These are phyloP conservation scores for Aplochiton taeniatus DNA, from an alignment of 2,797 vertebrate genomes.

Conservation along the genomic window DNA sequence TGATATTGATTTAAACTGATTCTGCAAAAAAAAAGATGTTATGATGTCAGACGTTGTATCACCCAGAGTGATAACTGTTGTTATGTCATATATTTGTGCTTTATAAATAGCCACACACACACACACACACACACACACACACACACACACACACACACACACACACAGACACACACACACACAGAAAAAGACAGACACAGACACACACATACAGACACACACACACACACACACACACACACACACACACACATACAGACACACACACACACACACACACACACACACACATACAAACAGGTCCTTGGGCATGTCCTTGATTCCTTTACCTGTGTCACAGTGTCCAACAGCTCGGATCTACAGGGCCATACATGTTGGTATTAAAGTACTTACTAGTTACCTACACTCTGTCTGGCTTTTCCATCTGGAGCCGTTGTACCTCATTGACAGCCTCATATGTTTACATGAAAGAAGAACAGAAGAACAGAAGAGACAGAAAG, in stretches of 20 bases:
- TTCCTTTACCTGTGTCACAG: background rate
- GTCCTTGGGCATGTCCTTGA: too few relatives aligned
- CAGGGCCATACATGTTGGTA: background rate
- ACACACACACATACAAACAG: background rate
- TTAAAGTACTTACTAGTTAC: background rate
- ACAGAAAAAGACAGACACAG: background rate
- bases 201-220: background rate
- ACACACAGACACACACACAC: background rate
- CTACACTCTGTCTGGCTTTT: constrained; percentile 1
- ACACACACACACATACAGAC: constrained; percentile 1
- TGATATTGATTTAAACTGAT: background rate
- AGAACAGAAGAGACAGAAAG: background rate
- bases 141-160: background rate
- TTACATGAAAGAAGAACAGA: background rate
- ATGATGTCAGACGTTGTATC: background rate
- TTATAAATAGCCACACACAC: background rate
- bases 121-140: constrained; percentile 1
- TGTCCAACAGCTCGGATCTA: background rate
- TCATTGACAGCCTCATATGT: background rate
- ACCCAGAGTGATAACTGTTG: background rate
- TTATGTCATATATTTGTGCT: background rate
- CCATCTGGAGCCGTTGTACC: background rate
- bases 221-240: background rate
- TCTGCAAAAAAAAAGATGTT: background rate
- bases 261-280: constrained; percentile 8